A percentile compares a stretch with the other conserved stretches of the same genome.
Evolutionary conservation across 2,113 vertebrate species (phyloP).

Genomic region (Choloepus hoffmanni): DNA sequence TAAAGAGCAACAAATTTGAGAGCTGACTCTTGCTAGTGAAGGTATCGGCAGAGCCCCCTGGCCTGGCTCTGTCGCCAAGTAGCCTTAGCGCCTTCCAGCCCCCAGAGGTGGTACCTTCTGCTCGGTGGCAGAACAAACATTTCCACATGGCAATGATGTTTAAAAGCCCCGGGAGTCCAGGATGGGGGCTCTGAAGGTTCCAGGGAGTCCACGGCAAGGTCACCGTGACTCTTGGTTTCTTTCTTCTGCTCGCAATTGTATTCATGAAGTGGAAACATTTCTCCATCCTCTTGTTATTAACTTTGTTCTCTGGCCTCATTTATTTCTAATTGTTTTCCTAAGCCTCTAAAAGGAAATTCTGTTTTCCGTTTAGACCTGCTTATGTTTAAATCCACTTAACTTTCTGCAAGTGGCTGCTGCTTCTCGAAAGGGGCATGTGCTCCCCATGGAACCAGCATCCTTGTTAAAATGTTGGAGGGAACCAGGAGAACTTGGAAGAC

Average conservation of each 20-base stretch:
- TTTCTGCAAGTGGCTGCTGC: not conserved
- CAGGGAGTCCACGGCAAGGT: not conserved
- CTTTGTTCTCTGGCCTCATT: not conserved
- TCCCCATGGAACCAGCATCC: rapidly evolving
- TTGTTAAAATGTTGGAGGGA: not conserved
- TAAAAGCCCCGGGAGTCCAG: not conserved
- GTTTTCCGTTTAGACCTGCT: not conserved
- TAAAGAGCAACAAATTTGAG: not conserved
- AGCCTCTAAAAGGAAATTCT: not conserved
- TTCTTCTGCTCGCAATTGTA: rapidly evolving
- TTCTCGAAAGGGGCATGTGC: not conserved
- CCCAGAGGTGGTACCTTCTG: not conserved
- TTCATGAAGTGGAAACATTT: not conserved
- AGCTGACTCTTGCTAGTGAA: not conserved
- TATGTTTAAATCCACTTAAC: slow-evolving; percentile 21
- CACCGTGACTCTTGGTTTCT: not conserved
- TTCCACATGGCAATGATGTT: not conserved
- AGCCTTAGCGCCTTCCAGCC: not conserved
- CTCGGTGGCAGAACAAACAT: not conserved
- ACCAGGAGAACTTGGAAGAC: not conserved
- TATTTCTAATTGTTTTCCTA: not conserved
- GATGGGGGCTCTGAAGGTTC: not conserved
- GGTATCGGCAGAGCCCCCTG: no score
- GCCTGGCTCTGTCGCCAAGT: not conserved
- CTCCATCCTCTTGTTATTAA: not conserved